Base-by-base conservation (phyloP, 2,888 invertebrate species). In the Ctenicera cuprea region DNA sequence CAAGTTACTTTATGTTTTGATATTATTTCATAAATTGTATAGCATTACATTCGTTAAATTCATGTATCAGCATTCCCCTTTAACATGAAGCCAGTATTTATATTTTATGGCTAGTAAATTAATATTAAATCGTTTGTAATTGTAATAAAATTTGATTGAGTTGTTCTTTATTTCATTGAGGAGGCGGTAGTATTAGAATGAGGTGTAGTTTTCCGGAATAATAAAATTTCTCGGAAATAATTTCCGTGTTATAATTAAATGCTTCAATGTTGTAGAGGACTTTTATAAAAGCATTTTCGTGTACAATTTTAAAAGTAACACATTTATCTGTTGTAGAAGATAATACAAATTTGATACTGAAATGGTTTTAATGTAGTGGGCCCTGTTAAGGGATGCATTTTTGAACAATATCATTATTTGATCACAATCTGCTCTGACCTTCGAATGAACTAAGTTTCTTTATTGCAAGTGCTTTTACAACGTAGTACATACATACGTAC, bases 201-300 rank as follows among this genome's bases (percentile, higher is more conserved):
- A 26, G 33, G 9, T 33, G 18, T 18, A 45, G 8, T 45, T 45
- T 45, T 18, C 45, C 16, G 3, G 45, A 45, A 45, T 45, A 45
- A 45, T 45, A 18, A 45, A 18, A 45, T 45, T 16, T 16, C 5
- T 45, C 18, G 16, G 45, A 45, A 45, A 45, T 45, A 45, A 45
- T 45, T 45, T 45, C 45, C 18, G 18, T 45, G 45, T 45, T 45
- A 18, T 45, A 18, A 45, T 43, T 45, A 45, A 45, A 45, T 45
- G 18, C 45, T 45, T 18, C 1, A 45, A 5, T 14, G 7, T 38
- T 43, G 14, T 43, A 11, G 45, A 18, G 45, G 45, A 45, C 16
- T 45, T 14, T 18, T 9, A 18, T 45, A 45, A 45, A 45, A 45
- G 45, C 45, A 9, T 45, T 45, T 45, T 18, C 45, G 9, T 45